phyloP scores from a whole-genome alignment of 2,888 invertebrate genomes.

The Shargacucullia verbasci region DNA sequence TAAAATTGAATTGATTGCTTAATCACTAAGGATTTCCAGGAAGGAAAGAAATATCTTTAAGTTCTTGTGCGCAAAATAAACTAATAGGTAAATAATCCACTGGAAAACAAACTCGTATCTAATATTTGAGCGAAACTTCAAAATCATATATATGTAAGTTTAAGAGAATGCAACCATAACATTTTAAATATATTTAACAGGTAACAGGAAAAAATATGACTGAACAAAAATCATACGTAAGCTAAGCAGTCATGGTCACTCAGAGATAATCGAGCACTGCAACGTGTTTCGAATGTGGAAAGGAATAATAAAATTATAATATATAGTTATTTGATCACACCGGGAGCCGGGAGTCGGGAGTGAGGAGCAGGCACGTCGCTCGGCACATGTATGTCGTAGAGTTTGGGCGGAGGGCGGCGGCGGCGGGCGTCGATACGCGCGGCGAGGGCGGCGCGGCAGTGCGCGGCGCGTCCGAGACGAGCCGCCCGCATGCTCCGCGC shows the following conservation, averaged over 20 bases:
- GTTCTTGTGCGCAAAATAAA: conserved; percentile 11
- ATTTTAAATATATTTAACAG: too few relatives aligned
- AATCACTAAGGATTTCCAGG: conserved; percentile 6
- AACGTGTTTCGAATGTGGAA: conserved; percentile 10
- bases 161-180: too few relatives aligned
- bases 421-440: conserved; percentile 55
- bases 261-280: conserved; percentile 11
- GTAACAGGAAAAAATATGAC: neutral
- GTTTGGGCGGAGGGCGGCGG: conserved; percentile 41
- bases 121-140: neutral
- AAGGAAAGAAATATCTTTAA: conserved; percentile 9
- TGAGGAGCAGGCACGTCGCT: neutral
- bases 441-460: conserved; percentile 69
- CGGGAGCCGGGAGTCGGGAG: neutral
- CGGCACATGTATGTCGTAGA: conserved; percentile 34
- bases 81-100: too few relatives aligned
- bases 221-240: neutral
- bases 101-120: too few relatives aligned
- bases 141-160: too few relatives aligned
- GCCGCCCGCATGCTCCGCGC: conserved; percentile 66
- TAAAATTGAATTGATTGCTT: conserved; percentile 8
- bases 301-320: conserved; percentile 24
- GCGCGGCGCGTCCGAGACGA: conserved; percentile 79
- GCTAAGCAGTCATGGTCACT: conserved; percentile 1
- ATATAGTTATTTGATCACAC: conserved; percentile 19